Conservation (phyloP, 2,113 vertebrate genomes). For the Microcebus tavaratra region DNA sequence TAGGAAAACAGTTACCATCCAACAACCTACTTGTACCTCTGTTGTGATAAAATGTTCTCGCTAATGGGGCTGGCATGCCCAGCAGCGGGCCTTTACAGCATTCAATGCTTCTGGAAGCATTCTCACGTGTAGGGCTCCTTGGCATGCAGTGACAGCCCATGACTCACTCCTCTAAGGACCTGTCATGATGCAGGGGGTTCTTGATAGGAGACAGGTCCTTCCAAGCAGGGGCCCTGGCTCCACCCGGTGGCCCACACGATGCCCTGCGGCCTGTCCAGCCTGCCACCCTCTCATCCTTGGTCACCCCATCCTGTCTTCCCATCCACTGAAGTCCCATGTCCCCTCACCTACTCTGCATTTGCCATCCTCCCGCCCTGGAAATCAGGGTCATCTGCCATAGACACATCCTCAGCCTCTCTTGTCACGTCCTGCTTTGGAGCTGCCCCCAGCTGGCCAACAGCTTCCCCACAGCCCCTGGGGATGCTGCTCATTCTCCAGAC, state of each 20-base stretch:
- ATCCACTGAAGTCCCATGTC: not conserved
- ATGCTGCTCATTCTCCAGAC: not conserved
- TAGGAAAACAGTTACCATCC: constrained; percentile 72
- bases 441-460: not conserved
- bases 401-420: not conserved
- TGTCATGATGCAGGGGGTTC: not conserved
- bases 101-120: constrained; percentile 9
- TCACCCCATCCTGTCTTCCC: not conserved
- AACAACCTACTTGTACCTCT: constrained; percentile 53
- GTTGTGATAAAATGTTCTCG: constrained; percentile 60
- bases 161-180: not conserved
- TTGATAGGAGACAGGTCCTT: not conserved
- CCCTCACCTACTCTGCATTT: not conserved
- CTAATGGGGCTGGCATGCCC: constrained; percentile 22
- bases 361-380: not conserved
- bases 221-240: not conserved
- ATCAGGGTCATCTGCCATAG: not conserved
- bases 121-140: not conserved
- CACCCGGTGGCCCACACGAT: not conserved
- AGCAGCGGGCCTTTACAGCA: constrained; percentile 38
- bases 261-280: not conserved
- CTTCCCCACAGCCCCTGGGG: not conserved
- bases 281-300: not conserved
- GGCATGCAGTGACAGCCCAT: not conserved
- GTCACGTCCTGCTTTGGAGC: not conserved